Base-by-base conservation (phyloP, 2,797 vertebrate genomes). In the Sebastes glaucus region DNA sequence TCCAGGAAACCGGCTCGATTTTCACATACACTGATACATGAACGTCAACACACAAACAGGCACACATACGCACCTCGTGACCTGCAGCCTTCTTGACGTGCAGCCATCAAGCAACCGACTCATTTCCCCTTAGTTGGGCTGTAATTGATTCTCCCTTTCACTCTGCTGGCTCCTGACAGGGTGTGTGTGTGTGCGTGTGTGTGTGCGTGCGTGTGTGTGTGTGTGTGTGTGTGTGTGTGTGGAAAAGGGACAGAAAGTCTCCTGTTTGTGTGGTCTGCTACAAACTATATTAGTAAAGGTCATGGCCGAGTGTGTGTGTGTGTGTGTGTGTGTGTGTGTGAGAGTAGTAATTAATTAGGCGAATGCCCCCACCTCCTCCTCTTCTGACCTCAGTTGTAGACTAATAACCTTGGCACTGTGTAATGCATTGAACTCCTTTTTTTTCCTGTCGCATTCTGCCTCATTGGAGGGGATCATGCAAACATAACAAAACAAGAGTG, bases 341-440 rank as follows among this genome's bases (percentile, higher is more conserved):
- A 82, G 87, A 87, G 88, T 85, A 77, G 86, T 88, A 93, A 93
- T 93, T 95, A 96, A 95, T 92, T 94, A 93, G 95, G 92, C 86
- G 90, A 96, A 94, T 89, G 85, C 73, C 88, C 84, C 83, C 63
- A 76, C 63, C 78, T 75, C 91, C 86, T 87, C 85, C 88, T 84
- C 72, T 60, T 84, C 89, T 96, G 96, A 96, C 95, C 96, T 96
- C 91, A 92, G 95, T 95, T 95, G 94, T 86, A 91, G 92, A 94
- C 93, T 95, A 95, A 96, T 95, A 96, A 97, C 95, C 94, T 92
- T 87, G 77, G 94, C 93, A 88, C 93, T 91, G 90, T 93, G 94
- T 93, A 94, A 94, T 95, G 87, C 82, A 95, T 96, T 94, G 94
- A 84, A 68, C 69, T 93, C 88, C 87, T 91, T 88, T 85, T 92